These are phyloP conservation scores for Actinia equina DNA, from an alignment of 64 coral and sea anemone species.

Conservation along the genomic window DNA sequence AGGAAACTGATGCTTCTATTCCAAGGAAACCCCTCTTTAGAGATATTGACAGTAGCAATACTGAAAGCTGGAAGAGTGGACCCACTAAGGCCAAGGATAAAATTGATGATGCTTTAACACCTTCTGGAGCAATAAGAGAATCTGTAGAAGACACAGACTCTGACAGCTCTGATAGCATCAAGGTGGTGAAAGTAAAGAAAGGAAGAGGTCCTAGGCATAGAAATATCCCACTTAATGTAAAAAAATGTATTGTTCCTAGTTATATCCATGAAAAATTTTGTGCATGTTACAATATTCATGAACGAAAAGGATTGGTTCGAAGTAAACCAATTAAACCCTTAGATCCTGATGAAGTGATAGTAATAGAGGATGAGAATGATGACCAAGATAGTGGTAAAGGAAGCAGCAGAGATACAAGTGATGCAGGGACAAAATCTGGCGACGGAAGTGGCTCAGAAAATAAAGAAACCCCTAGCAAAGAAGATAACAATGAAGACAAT, in stretches of 20 bases:
- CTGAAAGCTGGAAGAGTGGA: neutral
- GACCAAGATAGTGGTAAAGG: conserved; percentile 7
- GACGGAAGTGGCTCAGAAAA: neutral
- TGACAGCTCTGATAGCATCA: neutral
- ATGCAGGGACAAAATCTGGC: neutral
- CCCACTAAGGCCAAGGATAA: neutral
- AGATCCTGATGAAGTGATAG: neutral
- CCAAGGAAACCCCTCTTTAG: neutral
- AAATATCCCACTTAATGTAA: neutral
- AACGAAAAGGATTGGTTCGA: neutral
- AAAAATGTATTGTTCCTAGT: neutral
- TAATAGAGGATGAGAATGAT: conserved; percentile 1
- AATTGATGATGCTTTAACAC: neutral
- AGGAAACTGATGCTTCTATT: neutral
- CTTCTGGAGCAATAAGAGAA: neutral
- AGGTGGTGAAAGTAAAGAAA: conserved; percentile 2
- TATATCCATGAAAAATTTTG: neutral
- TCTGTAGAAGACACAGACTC: neutral
- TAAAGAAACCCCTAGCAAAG: neutral
- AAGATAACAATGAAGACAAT: neutral
- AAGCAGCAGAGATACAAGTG: neutral
- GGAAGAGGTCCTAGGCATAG: neutral
- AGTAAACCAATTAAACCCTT: neutral
- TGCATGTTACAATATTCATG: neutral
- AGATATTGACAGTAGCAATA: neutral